These are phyloP conservation scores for Carollia perspicillata DNA, from an alignment of 2,113 vertebrate genomes.

Conservation along the genomic window DNA sequence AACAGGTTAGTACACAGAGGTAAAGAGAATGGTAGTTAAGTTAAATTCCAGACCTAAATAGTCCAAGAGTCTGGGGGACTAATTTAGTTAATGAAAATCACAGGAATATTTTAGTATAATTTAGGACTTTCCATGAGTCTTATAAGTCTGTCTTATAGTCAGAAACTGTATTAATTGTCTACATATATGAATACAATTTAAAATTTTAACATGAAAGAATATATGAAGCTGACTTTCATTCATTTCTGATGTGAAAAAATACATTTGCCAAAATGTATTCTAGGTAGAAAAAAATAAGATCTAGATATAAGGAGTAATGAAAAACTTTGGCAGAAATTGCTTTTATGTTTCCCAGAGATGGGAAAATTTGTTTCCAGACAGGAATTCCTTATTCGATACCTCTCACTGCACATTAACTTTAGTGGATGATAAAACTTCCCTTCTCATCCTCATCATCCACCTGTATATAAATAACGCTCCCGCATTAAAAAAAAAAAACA, in stretches of 20 bases:
- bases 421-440: neutral
- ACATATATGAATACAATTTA: neutral
- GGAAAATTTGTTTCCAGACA: neutral
- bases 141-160: neutral
- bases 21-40: neutral
- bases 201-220: neutral
- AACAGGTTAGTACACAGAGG: neutral
- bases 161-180: neutral
- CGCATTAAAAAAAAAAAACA: neutral
- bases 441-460: neutral
- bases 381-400: neutral
- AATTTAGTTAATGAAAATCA: neutral
- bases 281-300: neutral
- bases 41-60: neutral
- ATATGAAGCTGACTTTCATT: neutral
- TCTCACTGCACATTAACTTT: neutral
- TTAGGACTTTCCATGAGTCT: neutral
- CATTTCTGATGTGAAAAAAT: conserved; percentile 2
- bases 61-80: neutral
- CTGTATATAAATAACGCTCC: neutral
- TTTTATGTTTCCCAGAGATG: neutral
- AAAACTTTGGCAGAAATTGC: neutral
- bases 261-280: conserved; percentile 10
- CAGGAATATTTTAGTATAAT: neutral
- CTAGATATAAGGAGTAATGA: neutral